These are phyloP conservation scores for Ophioninae sp. DNA, from an alignment of 2,888 invertebrate genomes.

Conservation along the genomic window DNA sequence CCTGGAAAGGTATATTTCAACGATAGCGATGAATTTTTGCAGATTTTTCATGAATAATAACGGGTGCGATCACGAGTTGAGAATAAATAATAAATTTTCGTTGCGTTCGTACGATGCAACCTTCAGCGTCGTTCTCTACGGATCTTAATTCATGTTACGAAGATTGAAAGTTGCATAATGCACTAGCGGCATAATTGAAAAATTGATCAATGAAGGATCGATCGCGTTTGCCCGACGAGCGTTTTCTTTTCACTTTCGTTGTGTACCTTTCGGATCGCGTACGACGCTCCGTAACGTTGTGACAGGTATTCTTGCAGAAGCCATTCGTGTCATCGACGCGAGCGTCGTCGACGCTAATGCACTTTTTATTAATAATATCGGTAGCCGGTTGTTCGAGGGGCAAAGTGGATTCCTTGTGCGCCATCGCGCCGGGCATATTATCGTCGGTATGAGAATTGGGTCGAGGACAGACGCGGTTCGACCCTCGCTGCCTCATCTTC, in stretches of 20 bases:
- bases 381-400: constrained; percentile 68
- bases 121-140: not conserved
- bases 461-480: constrained; percentile 72
- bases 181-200: not conserved
- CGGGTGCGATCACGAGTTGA: no score
- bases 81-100: not conserved
- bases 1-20: no score
- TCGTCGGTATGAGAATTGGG: constrained; percentile 71
- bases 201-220: constrained; percentile 35
- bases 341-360: constrained; percentile 60
- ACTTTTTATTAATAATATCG: constrained; percentile 68
- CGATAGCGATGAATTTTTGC: no score
- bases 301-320: constrained; percentile 44
- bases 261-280: constrained; percentile 78
- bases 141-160: not conserved
- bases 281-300: constrained; percentile 69
- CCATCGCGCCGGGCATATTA: constrained; percentile 70
- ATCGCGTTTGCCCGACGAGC: constrained; percentile 15
- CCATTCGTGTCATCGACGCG: constrained; percentile 63
- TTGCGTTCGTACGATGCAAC: not conserved
- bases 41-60: no score
- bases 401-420: constrained; percentile 69
- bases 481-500: constrained; percentile 74
- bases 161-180: not conserved
- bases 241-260: constrained; percentile 22